Percentiles rank a stretch among this genome's conserved stretches.
Conservation (phyloP, 2,797 vertebrate genomes). For the Chaunax sp. region DNA sequence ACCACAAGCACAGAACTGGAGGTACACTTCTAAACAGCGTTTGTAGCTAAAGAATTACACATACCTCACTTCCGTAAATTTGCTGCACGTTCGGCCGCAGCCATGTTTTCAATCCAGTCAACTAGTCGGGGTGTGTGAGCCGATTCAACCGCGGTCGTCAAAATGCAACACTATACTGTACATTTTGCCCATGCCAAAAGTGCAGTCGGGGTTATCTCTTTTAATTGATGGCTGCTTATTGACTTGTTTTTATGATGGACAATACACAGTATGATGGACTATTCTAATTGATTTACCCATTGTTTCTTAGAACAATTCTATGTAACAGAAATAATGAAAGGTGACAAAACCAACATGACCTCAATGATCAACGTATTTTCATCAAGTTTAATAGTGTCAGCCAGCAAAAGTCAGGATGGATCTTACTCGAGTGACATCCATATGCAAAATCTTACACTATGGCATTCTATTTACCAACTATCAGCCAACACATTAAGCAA, state of each 20-base stretch:
- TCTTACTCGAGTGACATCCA: constrained; percentile 68
- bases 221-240: background rate
- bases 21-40: constrained; percentile 65
- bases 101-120: constrained; percentile 86
- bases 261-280: background rate
- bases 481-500: constrained; percentile 71
- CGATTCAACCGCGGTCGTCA: constrained; percentile 73
- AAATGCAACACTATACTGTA: constrained; percentile 70
- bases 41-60: constrained; percentile 79
- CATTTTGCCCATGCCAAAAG: constrained; percentile 53
- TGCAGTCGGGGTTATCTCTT: constrained; percentile 9
- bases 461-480: constrained; percentile 64
- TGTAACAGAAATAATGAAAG: constrained; percentile 1
- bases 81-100: constrained; percentile 87
- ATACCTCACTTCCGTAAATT: constrained; percentile 90
- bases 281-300: background rate
- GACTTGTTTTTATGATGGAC: background rate
- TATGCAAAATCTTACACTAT: constrained; percentile 67
- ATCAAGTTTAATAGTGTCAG: constrained; percentile 81
- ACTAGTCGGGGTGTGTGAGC: constrained; percentile 79
- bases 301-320: background rate
- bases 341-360: constrained; percentile 35
- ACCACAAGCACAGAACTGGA: constrained; percentile 21
- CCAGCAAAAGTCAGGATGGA: constrained; percentile 70
- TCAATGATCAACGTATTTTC: constrained; percentile 57